Base-by-base conservation (phyloP, 2,888 invertebrate species). In the Drosophila ustulata region DNA sequence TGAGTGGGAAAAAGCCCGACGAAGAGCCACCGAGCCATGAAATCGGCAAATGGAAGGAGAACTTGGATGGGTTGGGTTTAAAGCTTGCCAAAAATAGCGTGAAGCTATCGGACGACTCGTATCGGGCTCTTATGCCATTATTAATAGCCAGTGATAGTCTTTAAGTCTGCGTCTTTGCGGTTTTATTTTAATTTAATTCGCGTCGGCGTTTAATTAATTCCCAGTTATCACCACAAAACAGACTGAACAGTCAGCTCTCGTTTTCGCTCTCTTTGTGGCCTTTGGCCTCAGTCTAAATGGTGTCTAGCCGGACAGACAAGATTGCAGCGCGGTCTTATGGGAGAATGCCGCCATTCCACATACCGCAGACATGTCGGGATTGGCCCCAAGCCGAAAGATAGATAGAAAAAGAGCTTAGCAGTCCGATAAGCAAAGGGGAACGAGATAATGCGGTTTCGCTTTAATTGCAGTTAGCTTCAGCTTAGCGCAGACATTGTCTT, bases 151-250 rank as follows among this genome's bases (percentile, higher is more conserved):
- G 9, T 28, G 37, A 64, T 61, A 59, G 71, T 47, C 56, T 43
- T 52, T 45, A 37, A 63, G 66, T 65, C 64, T 55, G 67, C 50
- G 61, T 61, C 58, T 45, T 11, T 71, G 78, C 43, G 78, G 70
- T 61, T 64, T 74, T 66, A 69, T 74, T 84, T 82, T 73, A 84
- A 79, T 76, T 82, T 79, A 70, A 84, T 77, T 73, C 72, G 68
- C 51, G 66, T 66, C 73, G 72, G 73, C 83, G 82, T 90, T 90
- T 89, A 91, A 91, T 91, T 91, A 91, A 91, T 91, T 91, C 82
- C 78, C 82, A 85, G 88, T 89, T 91, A 91, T 91, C 89, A 82
- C 83, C 88, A 64, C 85, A 70, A 61, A 71, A 41, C 71, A 75
- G 68, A 69, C 71, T 62, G 58, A 68, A 37, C 75, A 75, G 75